phyloP scores from a whole-genome alignment of 2,797 vertebrate species.

The Echeneis naucrates region DNA sequence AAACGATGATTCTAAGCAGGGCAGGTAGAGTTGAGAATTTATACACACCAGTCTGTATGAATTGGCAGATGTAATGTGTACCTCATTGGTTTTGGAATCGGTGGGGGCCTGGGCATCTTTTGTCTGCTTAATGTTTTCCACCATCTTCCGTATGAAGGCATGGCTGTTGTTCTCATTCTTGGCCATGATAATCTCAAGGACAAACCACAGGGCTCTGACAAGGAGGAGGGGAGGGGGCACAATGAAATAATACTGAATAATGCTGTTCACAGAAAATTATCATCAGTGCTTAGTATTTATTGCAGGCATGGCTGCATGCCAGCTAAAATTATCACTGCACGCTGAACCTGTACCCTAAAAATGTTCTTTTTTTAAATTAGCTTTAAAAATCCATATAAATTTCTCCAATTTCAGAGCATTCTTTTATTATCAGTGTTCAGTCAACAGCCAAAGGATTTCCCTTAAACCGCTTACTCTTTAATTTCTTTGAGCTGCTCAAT shows the following conservation, averaged over 20 bases:
- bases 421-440: not conserved
- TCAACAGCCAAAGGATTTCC: not conserved
- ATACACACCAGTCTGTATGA: too few species aligned
- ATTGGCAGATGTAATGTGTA: constrained; percentile 52
- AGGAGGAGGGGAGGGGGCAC: not conserved
- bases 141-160: constrained; percentile 98
- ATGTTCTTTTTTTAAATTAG: too few species aligned
- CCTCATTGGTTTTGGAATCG: constrained; percentile 97
- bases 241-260: not conserved
- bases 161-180: constrained; percentile 99
- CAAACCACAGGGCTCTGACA: constrained; percentile 95
- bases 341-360: too few species aligned
- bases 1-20: not conserved
- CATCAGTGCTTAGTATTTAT: not conserved
- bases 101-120: constrained; percentile 94
- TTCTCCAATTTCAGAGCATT: not conserved
- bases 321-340: not conserved
- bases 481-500: constrained; percentile 99
- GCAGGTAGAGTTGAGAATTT: too few species aligned
- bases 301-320: not conserved
- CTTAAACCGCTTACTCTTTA: constrained; percentile 92
- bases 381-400: too few species aligned
- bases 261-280: too few species aligned
- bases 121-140: constrained; percentile 99
- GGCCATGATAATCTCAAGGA: constrained; percentile 97